phyloP scores from a whole-genome alignment of 2,797 vertebrate species.

The Nannoperca australis region DNA sequence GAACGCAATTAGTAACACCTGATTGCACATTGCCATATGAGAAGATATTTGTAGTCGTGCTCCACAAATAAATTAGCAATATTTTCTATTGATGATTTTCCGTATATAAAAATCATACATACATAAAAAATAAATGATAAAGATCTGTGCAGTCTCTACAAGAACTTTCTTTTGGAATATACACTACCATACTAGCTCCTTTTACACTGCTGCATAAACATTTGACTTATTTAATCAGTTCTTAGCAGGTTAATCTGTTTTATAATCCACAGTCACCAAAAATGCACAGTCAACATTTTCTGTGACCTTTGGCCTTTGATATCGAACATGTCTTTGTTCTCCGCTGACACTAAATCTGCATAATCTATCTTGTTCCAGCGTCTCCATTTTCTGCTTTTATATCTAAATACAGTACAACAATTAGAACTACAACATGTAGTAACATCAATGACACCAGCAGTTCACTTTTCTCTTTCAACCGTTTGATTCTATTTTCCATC shows the following conservation, averaged over 20 bases:
- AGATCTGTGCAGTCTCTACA: too few species aligned
- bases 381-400: not conserved
- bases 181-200: too few species aligned
- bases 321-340: constrained; percentile 21
- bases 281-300: constrained; percentile 1
- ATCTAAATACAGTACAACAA: not conserved
- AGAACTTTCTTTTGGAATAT: too few species aligned
- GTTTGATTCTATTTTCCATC: constrained; percentile 16
- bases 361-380: constrained; percentile 18
- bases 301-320: constrained; percentile 37
- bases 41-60: not conserved
- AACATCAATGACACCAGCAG: not conserved
- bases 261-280: too few species aligned
- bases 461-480: constrained; percentile 5
- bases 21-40: too few species aligned
- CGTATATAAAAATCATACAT: too few species aligned
- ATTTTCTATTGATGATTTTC: not conserved
- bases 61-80: not conserved
- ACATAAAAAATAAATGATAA: too few species aligned
- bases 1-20: not conserved
- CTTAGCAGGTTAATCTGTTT: constrained; percentile 2
- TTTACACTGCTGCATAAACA: too few species aligned
- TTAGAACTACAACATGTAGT: not conserved
- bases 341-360: constrained; percentile 24
- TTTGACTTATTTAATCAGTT: too few species aligned